These are phyloP conservation scores for Eumaeus atala DNA, from an alignment of 1,140 invertebrate genomes.

Conservation along the genomic window DNA sequence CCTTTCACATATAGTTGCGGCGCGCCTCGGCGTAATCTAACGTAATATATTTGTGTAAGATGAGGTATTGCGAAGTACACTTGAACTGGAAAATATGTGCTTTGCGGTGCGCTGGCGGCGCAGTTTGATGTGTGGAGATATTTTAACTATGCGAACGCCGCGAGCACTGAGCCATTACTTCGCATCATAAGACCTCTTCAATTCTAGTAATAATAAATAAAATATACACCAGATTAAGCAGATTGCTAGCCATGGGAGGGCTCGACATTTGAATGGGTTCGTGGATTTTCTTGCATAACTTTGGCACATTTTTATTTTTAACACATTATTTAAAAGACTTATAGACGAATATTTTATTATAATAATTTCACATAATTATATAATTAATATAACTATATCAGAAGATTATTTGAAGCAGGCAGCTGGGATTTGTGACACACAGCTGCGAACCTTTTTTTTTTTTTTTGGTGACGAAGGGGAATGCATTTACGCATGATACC, in stretches of 20 bases:
- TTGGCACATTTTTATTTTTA: too few relatives aligned
- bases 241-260: neutral
- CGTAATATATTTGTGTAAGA: constrained; percentile 16
- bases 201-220: constrained; percentile 19
- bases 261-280: neutral
- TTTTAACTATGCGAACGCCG: constrained; percentile 28
- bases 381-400: too few relatives aligned
- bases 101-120: constrained; percentile 20
- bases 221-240: constrained; percentile 18
- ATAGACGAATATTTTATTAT: too few relatives aligned
- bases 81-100: constrained; percentile 25
- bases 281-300: too few relatives aligned
- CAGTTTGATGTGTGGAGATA: constrained; percentile 30
- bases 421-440: too few relatives aligned
- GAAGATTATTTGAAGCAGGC: too few relatives aligned
- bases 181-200: constrained; percentile 26
- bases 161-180: constrained; percentile 25
- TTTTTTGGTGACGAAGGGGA: too few relatives aligned
- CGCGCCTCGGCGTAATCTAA: constrained; percentile 13
- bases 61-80: constrained; percentile 16
- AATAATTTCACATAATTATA: too few relatives aligned
- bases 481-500: too few relatives aligned
- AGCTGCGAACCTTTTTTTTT: too few relatives aligned
- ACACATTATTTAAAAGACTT: too few relatives aligned
- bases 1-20: constrained; percentile 3